Conservation (phyloP, 2,797 vertebrate species). For the Sebastes elongatus region DNA sequence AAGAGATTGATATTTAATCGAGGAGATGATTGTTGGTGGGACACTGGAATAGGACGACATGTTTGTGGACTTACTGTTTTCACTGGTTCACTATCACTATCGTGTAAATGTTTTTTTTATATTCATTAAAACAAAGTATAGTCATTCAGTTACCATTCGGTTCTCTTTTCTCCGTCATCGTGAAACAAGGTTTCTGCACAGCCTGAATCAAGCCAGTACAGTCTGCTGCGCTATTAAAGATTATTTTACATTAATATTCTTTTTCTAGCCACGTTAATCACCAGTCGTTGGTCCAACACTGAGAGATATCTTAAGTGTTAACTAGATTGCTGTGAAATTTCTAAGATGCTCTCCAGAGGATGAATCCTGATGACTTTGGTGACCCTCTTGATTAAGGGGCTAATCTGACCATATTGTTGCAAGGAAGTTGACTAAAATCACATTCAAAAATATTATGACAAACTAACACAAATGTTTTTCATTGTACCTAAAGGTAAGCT, state of each 20-base stretch:
- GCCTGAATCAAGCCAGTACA: background rate
- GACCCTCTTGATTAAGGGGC: too few relatives aligned
- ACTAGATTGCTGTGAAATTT: background rate
- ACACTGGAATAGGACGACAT: conserved; percentile 51
- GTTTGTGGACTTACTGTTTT: conserved; percentile 53
- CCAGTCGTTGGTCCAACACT: background rate
- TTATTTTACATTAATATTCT: accelerated
- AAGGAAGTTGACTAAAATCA: background rate
- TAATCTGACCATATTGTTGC: too few relatives aligned
- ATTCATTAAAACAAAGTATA: conserved; percentile 71
- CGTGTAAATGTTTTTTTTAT: conserved; percentile 63
- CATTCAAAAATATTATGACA: background rate
- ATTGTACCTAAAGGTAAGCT: too few relatives aligned
- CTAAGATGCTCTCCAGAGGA: background rate
- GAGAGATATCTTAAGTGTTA: background rate
- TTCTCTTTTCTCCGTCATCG: background rate
- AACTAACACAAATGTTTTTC: background rate
- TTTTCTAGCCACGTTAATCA: background rate
- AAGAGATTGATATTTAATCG: conserved; percentile 55
- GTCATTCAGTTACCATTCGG: background rate
- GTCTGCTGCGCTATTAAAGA: background rate
- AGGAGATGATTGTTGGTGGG: conserved; percentile 39
- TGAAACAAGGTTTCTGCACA: background rate
- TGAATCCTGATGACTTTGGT: background rate
- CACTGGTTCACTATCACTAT: conserved; percentile 46